A percentile compares a stretch with the other conserved stretches of the same genome.
Evolutionary conservation across 2,797 vertebrate genomes (phyloP).

Genomic region (Loriculus beryllinus): DNA sequence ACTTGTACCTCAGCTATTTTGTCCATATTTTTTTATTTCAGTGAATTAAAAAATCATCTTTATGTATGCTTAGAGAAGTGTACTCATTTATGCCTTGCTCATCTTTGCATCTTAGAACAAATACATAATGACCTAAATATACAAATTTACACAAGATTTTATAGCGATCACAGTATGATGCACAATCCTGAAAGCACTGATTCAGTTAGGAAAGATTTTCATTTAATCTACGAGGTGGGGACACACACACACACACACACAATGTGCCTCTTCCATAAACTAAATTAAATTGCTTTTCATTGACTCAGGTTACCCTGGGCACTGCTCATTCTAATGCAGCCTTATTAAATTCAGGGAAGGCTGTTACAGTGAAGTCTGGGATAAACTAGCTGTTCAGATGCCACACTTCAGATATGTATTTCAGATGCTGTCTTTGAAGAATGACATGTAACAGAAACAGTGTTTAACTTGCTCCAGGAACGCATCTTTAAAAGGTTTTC

Average conservation of each 20-base stretch:
- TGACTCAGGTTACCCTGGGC: slow-evolving; percentile 23
- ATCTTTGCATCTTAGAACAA: neutral
- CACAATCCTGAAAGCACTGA: neutral
- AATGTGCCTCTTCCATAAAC: neutral
- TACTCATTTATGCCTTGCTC: neutral
- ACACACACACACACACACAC: neutral
- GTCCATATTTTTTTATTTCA: neutral
- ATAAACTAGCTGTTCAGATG: neutral
- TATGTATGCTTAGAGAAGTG: neutral
- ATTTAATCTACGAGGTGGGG: neutral
- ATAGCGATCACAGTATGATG: neutral
- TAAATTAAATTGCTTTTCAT: slow-evolving; percentile 24
- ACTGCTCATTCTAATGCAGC: slow-evolving; percentile 1
- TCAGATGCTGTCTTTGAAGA: slow-evolving; percentile 30
- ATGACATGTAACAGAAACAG: slow-evolving; percentile 19
- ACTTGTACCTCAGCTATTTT: neutral
- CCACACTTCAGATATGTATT: neutral
- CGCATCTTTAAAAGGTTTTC: neutral
- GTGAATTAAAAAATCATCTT: neutral
- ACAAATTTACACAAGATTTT: neutral
- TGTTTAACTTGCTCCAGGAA: slow-evolving; percentile 14
- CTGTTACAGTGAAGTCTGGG: neutral
- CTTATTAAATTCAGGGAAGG: slow-evolving; percentile 24
- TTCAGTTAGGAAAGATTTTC: slow-evolving; percentile 6
- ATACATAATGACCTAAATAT: neutral